phyloP scores from a whole-genome alignment of 2,113 vertebrate genomes.

The Anthoscopus minutus region DNA sequence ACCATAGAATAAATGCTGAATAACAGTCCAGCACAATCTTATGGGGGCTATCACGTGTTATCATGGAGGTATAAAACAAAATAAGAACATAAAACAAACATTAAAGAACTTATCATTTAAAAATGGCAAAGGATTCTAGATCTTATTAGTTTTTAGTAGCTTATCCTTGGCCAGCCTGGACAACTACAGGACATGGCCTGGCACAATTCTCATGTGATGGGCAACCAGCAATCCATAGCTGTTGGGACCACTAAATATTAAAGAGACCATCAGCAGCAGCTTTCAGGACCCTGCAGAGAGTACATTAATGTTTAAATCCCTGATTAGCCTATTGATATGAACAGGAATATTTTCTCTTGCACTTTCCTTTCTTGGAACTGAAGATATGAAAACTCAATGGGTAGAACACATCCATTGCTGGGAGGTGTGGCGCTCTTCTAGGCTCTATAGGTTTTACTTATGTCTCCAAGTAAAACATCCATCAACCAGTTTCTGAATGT shows the following conservation, averaged over 20 bases:
- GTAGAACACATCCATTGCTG: not conserved
- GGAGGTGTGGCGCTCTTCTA: not conserved
- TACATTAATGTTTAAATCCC: not conserved
- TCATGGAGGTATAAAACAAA: not conserved
- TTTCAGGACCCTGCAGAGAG: not conserved
- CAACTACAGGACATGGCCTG: not conserved
- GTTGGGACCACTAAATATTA: too few relatives aligned
- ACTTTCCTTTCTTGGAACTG: not conserved
- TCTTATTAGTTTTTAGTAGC: not conserved
- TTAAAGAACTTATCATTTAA: not conserved
- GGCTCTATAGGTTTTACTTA: not conserved
- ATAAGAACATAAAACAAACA: not conserved
- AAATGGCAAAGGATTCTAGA: not conserved
- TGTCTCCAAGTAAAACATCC: not conserved
- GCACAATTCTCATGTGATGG: not conserved
- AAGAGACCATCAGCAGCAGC: not conserved
- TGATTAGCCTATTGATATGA: not conserved
- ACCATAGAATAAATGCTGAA: not conserved
- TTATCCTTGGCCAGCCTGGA: not conserved
- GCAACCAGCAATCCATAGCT: rapidly evolving
- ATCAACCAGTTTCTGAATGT: not conserved
- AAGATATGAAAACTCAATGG: not conserved
- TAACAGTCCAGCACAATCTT: not conserved
- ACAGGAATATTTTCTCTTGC: not conserved
- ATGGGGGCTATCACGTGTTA: not conserved